Percentiles rank a stretch among this genome's conserved stretches.
Evolutionary conservation across 1,140 invertebrate species (phyloP).

Genomic region (Formica selysi): DNA sequence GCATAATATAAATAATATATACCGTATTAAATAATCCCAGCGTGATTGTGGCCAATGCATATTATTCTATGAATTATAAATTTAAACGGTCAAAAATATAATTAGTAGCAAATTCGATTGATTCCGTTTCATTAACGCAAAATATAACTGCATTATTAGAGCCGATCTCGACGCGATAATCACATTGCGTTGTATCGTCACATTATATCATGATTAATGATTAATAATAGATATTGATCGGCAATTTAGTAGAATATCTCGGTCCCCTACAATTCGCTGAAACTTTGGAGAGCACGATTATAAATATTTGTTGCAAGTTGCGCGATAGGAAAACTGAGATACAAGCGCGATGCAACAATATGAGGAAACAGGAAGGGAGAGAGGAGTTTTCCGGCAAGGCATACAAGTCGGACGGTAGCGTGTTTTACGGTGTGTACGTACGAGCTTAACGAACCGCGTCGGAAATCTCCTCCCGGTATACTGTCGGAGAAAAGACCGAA

Average conservation of each 20-base stretch:
- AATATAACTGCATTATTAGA: not conserved
- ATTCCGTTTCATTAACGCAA: slow-evolving; percentile 35
- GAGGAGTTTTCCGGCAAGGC: slow-evolving; percentile 5
- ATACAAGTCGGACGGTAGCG: slow-evolving; percentile 2
- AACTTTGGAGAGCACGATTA: not conserved
- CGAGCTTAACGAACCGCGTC: slow-evolving; percentile 38
- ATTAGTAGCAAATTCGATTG: not conserved
- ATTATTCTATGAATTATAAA: slow-evolving; percentile 17
- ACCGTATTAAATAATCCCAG: not conserved
- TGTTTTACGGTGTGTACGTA: slow-evolving; percentile 47
- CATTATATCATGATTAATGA: slow-evolving; percentile 15
- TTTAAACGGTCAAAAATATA: not conserved
- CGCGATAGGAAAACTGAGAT: not conserved
- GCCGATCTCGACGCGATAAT: not conserved
- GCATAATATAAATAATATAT: not conserved
- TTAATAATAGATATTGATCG: slow-evolving; percentile 33
- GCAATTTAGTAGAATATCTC: not conserved
- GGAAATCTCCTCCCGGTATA: not conserved
- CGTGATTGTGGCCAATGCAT: not conserved
- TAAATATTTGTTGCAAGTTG: slow-evolving; percentile 54
- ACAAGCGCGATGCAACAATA: not conserved
- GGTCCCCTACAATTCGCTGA: not conserved
- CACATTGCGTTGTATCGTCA: not conserved
- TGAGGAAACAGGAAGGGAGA: not conserved
- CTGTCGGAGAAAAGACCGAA: slow-evolving; percentile 46